Percentiles rank a stretch among this genome's conserved stretches.
Evolutionary conservation across 2,797 vertebrate species (phyloP).

Genomic region (Numenius phaeopus): DNA sequence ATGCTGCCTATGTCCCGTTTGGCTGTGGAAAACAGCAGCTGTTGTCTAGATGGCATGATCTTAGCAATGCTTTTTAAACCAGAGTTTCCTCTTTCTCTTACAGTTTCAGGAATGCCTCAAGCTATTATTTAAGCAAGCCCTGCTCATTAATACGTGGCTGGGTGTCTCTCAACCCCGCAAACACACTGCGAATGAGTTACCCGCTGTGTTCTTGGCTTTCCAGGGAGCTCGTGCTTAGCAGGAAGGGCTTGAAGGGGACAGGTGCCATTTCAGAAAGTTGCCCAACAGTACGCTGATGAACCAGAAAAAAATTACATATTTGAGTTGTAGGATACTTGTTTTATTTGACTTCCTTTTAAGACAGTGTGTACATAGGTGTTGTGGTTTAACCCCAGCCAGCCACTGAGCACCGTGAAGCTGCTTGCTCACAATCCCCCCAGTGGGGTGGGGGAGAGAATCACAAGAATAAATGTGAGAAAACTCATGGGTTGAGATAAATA

Average conservation of each 20-base stretch:
- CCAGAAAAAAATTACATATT: background rate
- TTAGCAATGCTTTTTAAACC: background rate
- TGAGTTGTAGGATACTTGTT: background rate
- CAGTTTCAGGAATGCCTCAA: background rate
- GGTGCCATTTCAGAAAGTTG: background rate
- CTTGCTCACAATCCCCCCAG: background rate
- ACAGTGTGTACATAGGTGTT: rapidly evolving
- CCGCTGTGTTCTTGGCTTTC: background rate
- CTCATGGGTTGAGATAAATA: background rate
- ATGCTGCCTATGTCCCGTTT: background rate
- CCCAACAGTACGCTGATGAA: background rate
- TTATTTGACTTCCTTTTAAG: background rate
- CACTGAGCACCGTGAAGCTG: background rate
- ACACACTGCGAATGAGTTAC: background rate
- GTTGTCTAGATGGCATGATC: background rate
- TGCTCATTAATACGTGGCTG: background rate
- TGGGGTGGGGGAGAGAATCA: background rate
- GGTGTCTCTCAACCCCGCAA: background rate
- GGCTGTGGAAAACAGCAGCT: background rate
- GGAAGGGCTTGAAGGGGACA: background rate
- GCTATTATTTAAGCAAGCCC: background rate
- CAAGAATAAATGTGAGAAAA: background rate
- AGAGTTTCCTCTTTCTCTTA: background rate
- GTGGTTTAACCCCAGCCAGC: background rate
- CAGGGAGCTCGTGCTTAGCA: background rate